Evolutionary conservation across 2,113 vertebrate genomes (phyloP).

Genomic region (Ceyx cyanopectus): DNA sequence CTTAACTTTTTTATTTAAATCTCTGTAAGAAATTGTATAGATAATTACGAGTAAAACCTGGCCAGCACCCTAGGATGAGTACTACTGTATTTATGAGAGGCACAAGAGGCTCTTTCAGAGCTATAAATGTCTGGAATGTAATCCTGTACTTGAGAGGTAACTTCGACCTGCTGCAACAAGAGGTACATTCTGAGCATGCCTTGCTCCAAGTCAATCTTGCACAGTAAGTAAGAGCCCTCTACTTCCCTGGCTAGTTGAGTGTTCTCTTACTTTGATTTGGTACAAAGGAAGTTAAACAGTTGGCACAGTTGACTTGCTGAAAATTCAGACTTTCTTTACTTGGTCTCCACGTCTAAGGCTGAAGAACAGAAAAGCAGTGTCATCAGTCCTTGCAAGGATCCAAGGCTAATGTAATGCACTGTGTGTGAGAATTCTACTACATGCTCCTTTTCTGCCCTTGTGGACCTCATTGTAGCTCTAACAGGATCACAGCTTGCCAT

Average conservation of each 20-base stretch:
- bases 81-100: neutral
- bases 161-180: neutral
- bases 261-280: neutral
- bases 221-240: neutral
- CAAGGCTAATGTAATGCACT: neutral
- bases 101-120: neutral
- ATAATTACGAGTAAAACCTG: neutral
- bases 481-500: neutral
- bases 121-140: neutral
- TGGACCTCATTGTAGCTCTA: neutral
- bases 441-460: neutral
- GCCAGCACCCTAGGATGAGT: neutral
- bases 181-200: neutral
- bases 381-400: neutral
- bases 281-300: neutral
- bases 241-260: neutral
- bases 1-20: neutral
- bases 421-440: neutral
- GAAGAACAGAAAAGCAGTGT: neutral
- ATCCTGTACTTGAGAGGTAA: neutral
- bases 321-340: neutral
- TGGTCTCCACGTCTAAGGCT: neutral
- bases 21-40: neutral
- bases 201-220: neutral
- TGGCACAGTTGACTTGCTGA: neutral